A percentile compares a stretch with the other conserved stretches of the same genome.
Conservation (phyloP, 2,797 vertebrate genomes). For the Esox lucius region DNA sequence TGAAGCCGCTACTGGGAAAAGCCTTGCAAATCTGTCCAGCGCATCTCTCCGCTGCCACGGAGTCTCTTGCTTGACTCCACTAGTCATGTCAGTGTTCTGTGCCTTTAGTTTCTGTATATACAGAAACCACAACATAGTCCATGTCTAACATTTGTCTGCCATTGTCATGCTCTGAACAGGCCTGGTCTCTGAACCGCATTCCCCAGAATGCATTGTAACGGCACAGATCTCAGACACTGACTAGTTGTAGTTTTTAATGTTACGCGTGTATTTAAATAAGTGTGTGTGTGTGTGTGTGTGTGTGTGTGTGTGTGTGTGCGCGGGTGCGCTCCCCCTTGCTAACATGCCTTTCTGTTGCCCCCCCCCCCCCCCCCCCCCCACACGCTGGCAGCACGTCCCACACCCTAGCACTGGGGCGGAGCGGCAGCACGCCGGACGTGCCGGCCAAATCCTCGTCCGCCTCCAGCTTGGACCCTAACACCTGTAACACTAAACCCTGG, state of each 20-base stretch:
- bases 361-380: conserved; percentile 43
- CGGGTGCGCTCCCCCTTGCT: conserved; percentile 63
- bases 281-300: conserved; percentile 25
- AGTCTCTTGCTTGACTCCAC: conserved; percentile 59
- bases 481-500: conserved; percentile 83
- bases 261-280: conserved; percentile 20
- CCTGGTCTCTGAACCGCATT: conserved; percentile 18
- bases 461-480: conserved; percentile 85
- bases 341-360: conserved; percentile 56
- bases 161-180: conserved; percentile 32
- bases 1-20: conserved; percentile 40
- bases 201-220: conserved; percentile 19
- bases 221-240: conserved; percentile 42
- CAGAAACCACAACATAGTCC: neutral
- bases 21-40: conserved; percentile 35
- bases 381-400: conserved; percentile 77
- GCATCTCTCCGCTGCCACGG: conserved; percentile 29
- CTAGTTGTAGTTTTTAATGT: conserved; percentile 40
- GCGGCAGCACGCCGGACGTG: conserved; percentile 83
- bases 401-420: conserved; percentile 82
- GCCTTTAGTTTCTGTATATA: conserved; percentile 20
- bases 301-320: conserved; percentile 25
- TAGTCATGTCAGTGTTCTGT: conserved; percentile 56
- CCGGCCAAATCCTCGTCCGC: conserved; percentile 84
- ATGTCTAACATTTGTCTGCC: conserved; percentile 3